Evolutionary conservation across 2,888 invertebrate genomes (phyloP).

Genomic region (Leptinotarsa haldemani): DNA sequence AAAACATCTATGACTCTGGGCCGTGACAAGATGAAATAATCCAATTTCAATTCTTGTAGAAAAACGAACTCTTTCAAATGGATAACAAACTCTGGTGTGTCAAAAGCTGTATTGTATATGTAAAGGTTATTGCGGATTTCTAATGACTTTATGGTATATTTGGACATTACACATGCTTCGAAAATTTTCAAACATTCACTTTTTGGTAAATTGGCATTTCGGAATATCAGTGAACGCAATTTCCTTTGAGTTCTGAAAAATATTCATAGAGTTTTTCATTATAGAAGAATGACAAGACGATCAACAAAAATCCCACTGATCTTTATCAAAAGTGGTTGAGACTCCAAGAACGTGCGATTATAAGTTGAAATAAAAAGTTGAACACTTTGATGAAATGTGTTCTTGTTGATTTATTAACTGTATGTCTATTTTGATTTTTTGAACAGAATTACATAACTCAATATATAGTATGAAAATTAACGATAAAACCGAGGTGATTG

Average conservation of each 20-base stretch:
- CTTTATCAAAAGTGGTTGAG: too few species aligned
- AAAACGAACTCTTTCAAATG: constrained; percentile 62
- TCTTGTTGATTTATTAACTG: too few species aligned
- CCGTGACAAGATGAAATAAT: constrained; percentile 65
- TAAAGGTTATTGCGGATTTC: constrained; percentile 66
- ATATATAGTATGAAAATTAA: too few species aligned
- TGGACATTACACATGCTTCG: constrained; percentile 62
- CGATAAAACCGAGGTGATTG: too few species aligned
- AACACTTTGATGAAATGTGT: too few species aligned
- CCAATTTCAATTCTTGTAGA: constrained; percentile 63
- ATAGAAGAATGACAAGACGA: too few species aligned
- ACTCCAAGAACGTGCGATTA: too few species aligned
- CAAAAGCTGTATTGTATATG: constrained; percentile 59
- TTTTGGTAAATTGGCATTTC: constrained; percentile 66
- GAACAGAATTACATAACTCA: too few species aligned
- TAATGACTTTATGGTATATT: constrained; percentile 60
- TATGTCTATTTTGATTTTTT: too few species aligned
- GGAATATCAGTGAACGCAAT: constrained; percentile 63
- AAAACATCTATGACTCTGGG: constrained; percentile 64
- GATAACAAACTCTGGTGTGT: constrained; percentile 51
- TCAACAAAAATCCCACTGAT: too few species aligned
- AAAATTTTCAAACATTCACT: constrained; percentile 65
- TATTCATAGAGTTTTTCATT: not conserved
- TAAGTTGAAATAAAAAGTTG: too few species aligned
- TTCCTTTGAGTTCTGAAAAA: constrained; percentile 63